A percentile compares a stretch with the other conserved stretches of the same genome.
These are phyloP conservation scores for Urocolius indicus DNA, from an alignment of 2,113 vertebrate species.

Conservation along the genomic window DNA sequence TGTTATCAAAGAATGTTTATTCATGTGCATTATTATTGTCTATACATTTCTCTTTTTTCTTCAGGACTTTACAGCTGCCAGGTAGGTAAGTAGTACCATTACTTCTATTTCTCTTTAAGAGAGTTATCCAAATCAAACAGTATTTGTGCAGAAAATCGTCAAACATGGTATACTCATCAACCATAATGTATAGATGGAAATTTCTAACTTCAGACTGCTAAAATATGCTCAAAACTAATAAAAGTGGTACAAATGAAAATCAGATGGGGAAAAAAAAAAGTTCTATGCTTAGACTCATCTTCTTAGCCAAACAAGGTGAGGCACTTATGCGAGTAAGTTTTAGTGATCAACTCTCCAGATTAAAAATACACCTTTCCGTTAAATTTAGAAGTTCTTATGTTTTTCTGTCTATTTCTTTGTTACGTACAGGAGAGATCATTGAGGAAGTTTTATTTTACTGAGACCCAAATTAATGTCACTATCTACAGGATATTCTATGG, in stretches of 20 bases:
- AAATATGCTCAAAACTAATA: background rate
- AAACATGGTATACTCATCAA: background rate
- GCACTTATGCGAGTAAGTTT: background rate
- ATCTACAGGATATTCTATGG: constrained; percentile 57
- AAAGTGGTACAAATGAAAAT: background rate
- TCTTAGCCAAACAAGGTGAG: background rate
- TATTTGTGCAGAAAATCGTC: background rate
- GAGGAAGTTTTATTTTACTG: constrained; percentile 17
- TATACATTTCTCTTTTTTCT: background rate
- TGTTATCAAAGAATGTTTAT: background rate
- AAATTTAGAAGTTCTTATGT: background rate
- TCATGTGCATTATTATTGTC: background rate
- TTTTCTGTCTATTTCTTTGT: background rate
- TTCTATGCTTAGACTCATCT: background rate
- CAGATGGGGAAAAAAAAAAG: background rate
- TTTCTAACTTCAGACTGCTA: background rate
- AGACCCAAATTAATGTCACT: constrained; percentile 41
- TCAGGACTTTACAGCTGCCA: background rate
- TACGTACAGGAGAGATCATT: background rate
- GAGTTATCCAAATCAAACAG: background rate
- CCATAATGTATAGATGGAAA: background rate
- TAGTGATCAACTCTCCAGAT: background rate
- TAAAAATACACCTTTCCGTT: background rate
- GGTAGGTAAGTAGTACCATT: background rate
- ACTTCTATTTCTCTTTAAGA: background rate